phyloP scores from a whole-genome alignment of 2,797 vertebrate species.

The Prionace glauca region DNA sequence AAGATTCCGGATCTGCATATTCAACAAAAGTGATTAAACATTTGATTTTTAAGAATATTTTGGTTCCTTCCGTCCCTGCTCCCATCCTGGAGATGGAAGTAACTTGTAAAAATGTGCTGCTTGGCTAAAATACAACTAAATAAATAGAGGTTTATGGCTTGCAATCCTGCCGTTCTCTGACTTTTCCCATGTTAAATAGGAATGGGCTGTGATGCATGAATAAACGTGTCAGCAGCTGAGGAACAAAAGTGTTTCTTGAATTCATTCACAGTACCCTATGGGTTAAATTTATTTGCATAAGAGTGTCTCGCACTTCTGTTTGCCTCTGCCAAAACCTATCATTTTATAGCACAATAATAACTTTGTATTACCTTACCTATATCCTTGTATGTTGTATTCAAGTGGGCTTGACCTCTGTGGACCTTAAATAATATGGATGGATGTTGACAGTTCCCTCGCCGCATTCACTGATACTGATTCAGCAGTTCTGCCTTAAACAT shows the following conservation, averaged over 20 bases:
- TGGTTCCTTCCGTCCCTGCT: not conserved
- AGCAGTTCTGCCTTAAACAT: slow-evolving; percentile 8
- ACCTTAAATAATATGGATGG: not conserved
- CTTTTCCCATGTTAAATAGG: not conserved
- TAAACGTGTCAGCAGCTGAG: not conserved
- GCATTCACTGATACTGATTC: not conserved
- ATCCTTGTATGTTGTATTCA: not conserved
- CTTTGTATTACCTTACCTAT: not conserved
- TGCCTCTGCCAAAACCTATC: not conserved
- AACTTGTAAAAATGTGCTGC: not conserved
- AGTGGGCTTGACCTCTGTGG: not conserved
- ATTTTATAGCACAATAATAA: not conserved
- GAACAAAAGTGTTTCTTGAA: not conserved
- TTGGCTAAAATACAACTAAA: not conserved
- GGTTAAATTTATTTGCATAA: not conserved
- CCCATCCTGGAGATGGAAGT: not conserved
- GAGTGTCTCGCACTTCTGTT: not conserved
- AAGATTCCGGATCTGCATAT: not conserved
- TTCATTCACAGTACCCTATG: not conserved
- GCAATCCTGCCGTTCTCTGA: not conserved
- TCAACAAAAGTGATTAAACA: not conserved
- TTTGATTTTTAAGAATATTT: not conserved
- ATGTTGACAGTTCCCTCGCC: not conserved
- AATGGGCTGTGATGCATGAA: not conserved
- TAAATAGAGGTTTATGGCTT: not conserved